Conservation (phyloP, 2,797 vertebrate species). For the Mus spretus region DNA sequence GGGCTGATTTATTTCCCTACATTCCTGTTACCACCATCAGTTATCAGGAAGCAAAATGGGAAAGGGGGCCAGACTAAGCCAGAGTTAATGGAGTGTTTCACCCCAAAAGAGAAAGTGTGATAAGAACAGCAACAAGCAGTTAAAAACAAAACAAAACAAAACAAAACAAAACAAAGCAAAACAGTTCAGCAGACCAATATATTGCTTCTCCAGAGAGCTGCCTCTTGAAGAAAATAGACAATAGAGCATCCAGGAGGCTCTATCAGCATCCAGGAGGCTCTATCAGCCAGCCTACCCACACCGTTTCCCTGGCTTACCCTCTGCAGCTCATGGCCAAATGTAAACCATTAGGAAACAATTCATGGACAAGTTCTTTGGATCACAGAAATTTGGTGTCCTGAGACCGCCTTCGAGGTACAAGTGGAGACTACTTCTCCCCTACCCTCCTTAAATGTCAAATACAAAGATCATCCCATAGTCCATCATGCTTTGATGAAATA, state of each 20-base stretch:
- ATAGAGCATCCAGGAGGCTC: background rate
- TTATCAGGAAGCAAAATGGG: conserved; percentile 57
- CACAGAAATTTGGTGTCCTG: background rate
- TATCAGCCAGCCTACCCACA: background rate
- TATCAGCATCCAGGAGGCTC: too few species aligned
- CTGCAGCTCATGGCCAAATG: background rate
- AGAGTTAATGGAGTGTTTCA: conserved; percentile 77
- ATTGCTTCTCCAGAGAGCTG: background rate
- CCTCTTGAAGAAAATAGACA: background rate
- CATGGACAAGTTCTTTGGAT: background rate
- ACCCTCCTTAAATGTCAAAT: conserved; percentile 42
- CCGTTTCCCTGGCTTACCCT: background rate
- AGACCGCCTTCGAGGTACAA: conserved; percentile 8
- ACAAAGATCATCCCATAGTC: background rate
- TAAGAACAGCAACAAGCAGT: conserved; percentile 69
- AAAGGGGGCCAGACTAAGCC: conserved; percentile 65
- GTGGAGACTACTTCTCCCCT: background rate
- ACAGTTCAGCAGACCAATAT: background rate
- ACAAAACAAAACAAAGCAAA: conserved; percentile 57
- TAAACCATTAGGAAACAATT: background rate
- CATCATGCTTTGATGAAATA: conserved; percentile 58
- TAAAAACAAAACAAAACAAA: conserved; percentile 70
- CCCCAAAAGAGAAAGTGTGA: conserved; percentile 61
- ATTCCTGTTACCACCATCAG: conserved; percentile 15
- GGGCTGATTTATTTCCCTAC: background rate